Percentiles rank a stretch among this genome's conserved stretches.
Evolutionary conservation across 2,888 invertebrate species (phyloP).

Genomic region (Nephrotoma appendiculata): DNA sequence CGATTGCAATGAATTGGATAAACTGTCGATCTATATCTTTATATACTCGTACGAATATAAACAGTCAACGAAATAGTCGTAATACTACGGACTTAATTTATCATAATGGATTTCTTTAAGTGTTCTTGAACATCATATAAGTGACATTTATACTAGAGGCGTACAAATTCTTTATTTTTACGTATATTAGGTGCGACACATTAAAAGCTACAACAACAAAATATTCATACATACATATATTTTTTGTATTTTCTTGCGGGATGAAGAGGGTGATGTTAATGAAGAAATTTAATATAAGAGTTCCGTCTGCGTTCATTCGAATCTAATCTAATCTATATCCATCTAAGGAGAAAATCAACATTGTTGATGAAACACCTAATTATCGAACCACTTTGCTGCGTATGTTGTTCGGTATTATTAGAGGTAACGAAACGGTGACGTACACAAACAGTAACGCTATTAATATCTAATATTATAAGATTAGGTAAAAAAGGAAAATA

Average conservation of each 20-base stretch:
- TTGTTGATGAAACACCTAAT: not conserved
- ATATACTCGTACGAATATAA: not conserved
- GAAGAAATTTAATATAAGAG: not conserved
- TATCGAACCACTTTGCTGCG: not conserved
- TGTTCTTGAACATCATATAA: not conserved
- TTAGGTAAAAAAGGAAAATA: not conserved
- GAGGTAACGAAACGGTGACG: not conserved
- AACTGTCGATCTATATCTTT: not conserved
- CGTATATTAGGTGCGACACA: not conserved
- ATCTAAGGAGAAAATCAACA: not conserved
- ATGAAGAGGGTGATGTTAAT: not conserved
- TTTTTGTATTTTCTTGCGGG: not conserved
- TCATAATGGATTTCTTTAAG: not conserved
- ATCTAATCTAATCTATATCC: not conserved
- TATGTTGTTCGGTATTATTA: not conserved
- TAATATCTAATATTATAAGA: not conserved
- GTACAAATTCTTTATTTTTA: not conserved
- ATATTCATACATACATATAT: not conserved
- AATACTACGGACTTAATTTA: not conserved
- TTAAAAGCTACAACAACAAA: not conserved
- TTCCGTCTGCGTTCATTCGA: not conserved
- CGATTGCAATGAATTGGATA: not conserved
- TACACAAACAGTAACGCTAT: not conserved
- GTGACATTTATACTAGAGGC: not conserved
- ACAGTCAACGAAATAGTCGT: not conserved